A percentile compares a stretch with the other conserved stretches of the same genome.
Conservation (phyloP, 2,113 vertebrate genomes). For the Vulpes lagopus region DNA sequence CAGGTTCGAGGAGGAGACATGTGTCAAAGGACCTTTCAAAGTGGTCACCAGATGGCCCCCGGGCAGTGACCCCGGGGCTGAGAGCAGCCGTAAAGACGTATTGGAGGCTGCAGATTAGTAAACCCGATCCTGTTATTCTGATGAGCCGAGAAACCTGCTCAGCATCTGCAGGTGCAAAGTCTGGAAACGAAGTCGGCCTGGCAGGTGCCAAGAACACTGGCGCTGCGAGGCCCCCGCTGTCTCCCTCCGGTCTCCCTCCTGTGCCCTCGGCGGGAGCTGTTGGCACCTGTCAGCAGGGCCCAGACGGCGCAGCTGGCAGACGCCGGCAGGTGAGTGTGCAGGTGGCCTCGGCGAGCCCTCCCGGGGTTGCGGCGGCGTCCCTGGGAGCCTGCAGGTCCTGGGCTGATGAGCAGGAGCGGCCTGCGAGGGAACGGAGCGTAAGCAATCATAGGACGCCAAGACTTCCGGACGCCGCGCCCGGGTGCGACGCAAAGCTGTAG, state of each 20-base stretch:
- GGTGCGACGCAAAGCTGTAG: not conserved
- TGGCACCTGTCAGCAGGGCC: not conserved
- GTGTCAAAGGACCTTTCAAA: conserved; percentile 55
- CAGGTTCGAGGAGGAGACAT: not conserved
- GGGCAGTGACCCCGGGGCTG: not conserved
- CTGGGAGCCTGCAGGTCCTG: not conserved
- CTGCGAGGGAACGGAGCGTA: not conserved
- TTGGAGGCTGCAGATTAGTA: conserved; percentile 48
- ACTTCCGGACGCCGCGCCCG: not conserved
- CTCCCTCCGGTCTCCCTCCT: not conserved
- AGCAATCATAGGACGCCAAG: not conserved
- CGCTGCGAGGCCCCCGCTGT: not conserved
- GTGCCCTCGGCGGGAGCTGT: not conserved
- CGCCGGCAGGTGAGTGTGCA: not conserved
- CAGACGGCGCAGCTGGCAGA: not conserved
- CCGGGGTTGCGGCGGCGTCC: not conserved
- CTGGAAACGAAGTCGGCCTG: not conserved
- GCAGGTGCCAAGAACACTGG: not conserved
- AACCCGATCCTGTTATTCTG: not conserved
- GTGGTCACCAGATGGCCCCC: conserved; percentile 1
- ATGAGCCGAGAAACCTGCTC: not conserved
- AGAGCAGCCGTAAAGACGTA: not conserved
- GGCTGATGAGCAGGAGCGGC: not conserved
- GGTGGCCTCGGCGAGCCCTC: not conserved
- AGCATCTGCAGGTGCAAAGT: conserved; percentile 36